Evolutionary conservation across 2,888 invertebrate genomes (phyloP), one percentile per base, ranked within the genome.

Genomic region (Drosophila buzzatii): DNA sequence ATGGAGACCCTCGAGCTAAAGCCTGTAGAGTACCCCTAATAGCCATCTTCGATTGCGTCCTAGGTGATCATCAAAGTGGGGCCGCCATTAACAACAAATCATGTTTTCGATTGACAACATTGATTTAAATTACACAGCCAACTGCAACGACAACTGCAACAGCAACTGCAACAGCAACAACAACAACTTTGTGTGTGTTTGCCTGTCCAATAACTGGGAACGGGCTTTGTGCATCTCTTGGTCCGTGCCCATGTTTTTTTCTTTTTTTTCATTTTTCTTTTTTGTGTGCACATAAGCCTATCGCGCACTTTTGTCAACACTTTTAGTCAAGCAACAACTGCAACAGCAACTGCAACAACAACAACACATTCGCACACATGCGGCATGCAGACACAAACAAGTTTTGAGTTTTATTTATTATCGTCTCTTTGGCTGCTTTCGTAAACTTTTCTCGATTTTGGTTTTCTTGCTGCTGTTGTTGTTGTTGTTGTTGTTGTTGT

Each of bases 41-140:
- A 57, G 64, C 64, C 68, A 70, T 51, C 70, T 62, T 53, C 42
- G 71, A 53, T 57, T 52, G 37, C 62, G 70, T 76, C 64, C 62
- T 51, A 35, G 53, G 59, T 31, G 76, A 79, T 73, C 86, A 82
- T 90, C 89, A 88, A 88, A 90, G 88, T 76, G 81, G 77, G 75
- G 76, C 84, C 90, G 88, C 81, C 90, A 87, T 90, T 90, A 86
- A 80, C 84, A 85, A 87, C 82, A 90, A 91, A 90, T 91, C 90
- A 90, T 90, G 91, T 87, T 90, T 90, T 81, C 89, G 92, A 91
- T 92, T 91, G 91, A 91, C 91, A 91, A 90, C 90, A 87, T 86
- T 91, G 92, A 91, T 91, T 91, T 90, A 88, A 91, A 91, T 91
- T 91, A 90, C 90, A 91, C 82, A 88, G 85, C 69, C 75, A 80